phyloP scores from a whole-genome alignment of 2,888 invertebrate species.

The Caenorhabditis wallacei region DNA sequence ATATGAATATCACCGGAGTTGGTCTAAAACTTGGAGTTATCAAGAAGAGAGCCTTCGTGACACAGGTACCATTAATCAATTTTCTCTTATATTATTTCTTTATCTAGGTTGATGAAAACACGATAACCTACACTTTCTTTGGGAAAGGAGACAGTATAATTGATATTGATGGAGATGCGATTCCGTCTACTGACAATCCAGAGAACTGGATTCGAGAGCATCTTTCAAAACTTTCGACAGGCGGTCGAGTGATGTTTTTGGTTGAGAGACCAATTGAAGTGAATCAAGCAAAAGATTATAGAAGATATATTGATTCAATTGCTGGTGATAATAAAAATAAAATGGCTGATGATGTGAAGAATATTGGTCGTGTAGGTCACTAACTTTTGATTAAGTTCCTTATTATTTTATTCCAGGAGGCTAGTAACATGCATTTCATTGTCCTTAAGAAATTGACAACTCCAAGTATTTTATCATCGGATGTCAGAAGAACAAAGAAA shows the following conservation, averaged over 20 bases:
- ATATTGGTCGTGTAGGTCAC: conserved; percentile 49
- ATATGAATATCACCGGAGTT: conserved; percentile 16
- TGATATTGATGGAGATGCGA: conserved; percentile 40
- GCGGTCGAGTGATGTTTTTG: conserved; percentile 18
- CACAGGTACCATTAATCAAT: neutral
- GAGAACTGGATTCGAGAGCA: conserved; percentile 46
- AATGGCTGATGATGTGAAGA: conserved; percentile 50
- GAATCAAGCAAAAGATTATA: conserved; percentile 1
- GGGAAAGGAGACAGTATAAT: conserved; percentile 51
- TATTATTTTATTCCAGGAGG: neutral
- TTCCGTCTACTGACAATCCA: conserved; percentile 35
- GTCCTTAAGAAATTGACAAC: conserved; percentile 52
- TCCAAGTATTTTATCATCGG: conserved; percentile 55
- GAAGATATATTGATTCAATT: conserved; percentile 33
- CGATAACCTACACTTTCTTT: conserved; percentile 21
- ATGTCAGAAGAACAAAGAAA: conserved; percentile 25
- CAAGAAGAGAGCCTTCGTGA: conserved; percentile 22
- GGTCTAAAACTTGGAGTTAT: conserved; percentile 18
- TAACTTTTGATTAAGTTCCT: conserved; percentile 40
- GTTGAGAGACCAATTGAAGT: conserved; percentile 43
- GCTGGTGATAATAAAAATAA: conserved; percentile 31
- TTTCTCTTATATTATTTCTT: neutral
- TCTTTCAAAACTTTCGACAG: conserved; percentile 30
- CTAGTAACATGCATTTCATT: conserved; percentile 54
- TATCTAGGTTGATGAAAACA: conserved; percentile 31